A percentile compares a stretch with the other conserved stretches of the same genome.
Conservation (phyloP, 2,113 vertebrate species). For the Dissostichus mawsoni region DNA sequence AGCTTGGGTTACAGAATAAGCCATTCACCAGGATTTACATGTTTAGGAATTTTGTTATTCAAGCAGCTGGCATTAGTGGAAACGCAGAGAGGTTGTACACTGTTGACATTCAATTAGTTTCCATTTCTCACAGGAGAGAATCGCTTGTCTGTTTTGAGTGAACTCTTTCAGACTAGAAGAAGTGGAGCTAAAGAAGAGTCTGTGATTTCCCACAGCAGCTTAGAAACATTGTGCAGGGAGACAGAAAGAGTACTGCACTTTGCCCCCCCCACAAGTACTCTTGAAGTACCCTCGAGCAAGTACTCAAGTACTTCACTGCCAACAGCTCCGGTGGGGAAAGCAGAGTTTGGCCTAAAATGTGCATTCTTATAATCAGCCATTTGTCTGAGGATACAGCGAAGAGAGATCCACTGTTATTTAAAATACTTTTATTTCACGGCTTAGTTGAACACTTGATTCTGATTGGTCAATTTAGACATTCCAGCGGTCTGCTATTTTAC, state of each 20-base stretch:
- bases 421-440: background rate
- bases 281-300: conserved; percentile 43
- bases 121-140: background rate
- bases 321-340: conserved; percentile 7
- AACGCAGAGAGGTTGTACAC: background rate
- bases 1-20: background rate
- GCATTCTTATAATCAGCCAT: conserved; percentile 3
- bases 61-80: background rate
- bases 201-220: conserved; percentile 39
- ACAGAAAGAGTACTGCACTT: conserved; percentile 9
- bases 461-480: no score
- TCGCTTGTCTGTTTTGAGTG: background rate
- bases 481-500: no score
- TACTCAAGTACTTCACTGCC: conserved; percentile 1
- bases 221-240: background rate
- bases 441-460: no score
- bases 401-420: background rate
- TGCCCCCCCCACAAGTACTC: conserved; percentile 4
- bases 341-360: background rate
- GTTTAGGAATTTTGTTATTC: background rate
- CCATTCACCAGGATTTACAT: background rate
- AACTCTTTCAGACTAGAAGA: background rate
- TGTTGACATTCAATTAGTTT: background rate
- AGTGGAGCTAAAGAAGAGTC: conserved; percentile 4
- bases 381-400: background rate